Conservation (phyloP, 2,888 invertebrate genomes). For the Ceraclea dissimilis region DNA sequence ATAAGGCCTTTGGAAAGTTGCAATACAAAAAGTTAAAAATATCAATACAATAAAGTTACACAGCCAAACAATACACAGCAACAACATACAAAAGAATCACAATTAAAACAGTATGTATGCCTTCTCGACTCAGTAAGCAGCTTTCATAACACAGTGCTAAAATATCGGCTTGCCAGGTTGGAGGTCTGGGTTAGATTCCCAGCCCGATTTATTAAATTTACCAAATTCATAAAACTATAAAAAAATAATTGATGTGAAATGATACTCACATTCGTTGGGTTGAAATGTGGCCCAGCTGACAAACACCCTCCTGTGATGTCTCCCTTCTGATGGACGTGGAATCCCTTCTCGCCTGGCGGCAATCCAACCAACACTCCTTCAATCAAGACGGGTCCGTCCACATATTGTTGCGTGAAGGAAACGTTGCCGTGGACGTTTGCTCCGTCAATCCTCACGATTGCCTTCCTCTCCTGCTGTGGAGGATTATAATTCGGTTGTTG, state of each 20-base stretch:
- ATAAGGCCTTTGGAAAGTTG: too few relatives aligned
- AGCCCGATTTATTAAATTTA: too few relatives aligned
- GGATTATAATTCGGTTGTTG: too few relatives aligned
- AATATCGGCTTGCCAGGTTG: too few relatives aligned
- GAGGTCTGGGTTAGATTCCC: too few relatives aligned
- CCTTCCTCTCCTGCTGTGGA: slow-evolving; percentile 28
- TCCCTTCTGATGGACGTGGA: slow-evolving; percentile 72
- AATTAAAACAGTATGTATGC: neutral
- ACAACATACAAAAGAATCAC: too few relatives aligned
- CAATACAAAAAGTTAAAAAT: too few relatives aligned
- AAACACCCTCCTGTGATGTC: slow-evolving; percentile 59
- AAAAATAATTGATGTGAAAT: neutral
- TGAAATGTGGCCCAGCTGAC: slow-evolving; percentile 68
- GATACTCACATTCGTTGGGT: slow-evolving; percentile 59
- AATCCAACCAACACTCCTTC: slow-evolving; percentile 54
- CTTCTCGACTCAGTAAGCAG: too few relatives aligned
- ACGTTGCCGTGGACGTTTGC: slow-evolving; percentile 40
- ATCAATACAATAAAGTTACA: too few relatives aligned
- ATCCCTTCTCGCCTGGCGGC: slow-evolving; percentile 58
- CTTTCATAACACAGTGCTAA: too few relatives aligned
- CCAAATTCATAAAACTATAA: too few relatives aligned
- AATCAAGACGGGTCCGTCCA: slow-evolving; percentile 52
- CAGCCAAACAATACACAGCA: too few relatives aligned
- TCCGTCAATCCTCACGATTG: slow-evolving; percentile 34
- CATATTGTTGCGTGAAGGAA: slow-evolving; percentile 49